phyloP scores from a whole-genome alignment of 1,140 invertebrate genomes.

The Aphelenchoides avenae region DNA sequence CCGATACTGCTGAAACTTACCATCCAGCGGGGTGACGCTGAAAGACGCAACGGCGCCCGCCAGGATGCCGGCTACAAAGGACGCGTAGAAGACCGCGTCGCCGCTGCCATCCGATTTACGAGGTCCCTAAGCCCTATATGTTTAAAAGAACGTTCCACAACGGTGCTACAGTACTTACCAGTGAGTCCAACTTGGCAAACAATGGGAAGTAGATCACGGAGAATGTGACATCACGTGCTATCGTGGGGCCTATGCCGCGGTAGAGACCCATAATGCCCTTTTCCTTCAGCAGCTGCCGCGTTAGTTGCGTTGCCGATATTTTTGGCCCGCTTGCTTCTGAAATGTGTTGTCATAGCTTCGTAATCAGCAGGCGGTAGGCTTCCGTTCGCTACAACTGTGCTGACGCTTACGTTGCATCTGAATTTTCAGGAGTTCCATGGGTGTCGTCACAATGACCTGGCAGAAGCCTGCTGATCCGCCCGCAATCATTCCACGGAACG shows the following conservation, averaged over 20 bases:
- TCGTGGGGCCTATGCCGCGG: constrained; percentile 86
- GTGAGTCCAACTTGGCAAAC: constrained; percentile 84
- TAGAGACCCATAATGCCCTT: constrained; percentile 89
- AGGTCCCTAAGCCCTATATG: too few species aligned
- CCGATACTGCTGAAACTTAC: too few species aligned
- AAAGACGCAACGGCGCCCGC: constrained; percentile 85
- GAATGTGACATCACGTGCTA: constrained; percentile 86
- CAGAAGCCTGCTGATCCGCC: constrained; percentile 90
- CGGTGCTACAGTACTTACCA: too few species aligned
- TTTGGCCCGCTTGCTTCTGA: constrained; percentile 63
- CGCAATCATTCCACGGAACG: constrained; percentile 77
- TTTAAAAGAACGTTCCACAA: too few species aligned
- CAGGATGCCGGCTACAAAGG: constrained; percentile 82
- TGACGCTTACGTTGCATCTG: constrained; percentile 81
- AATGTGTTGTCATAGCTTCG: too few species aligned
- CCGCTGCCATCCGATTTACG: constrained; percentile 63
- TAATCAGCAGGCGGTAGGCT: too few species aligned
- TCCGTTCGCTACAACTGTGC: too few species aligned
- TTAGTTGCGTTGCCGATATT: constrained; percentile 71
- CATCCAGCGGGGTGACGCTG: constrained; percentile 87
- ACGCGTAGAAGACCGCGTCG: constrained; percentile 81
- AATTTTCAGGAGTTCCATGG: constrained; percentile 98
- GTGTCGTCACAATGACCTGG: constrained; percentile 95
- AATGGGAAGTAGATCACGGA: constrained; percentile 96
- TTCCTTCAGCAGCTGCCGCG: constrained; percentile 61